Evolutionary conservation across 2,113 vertebrate genomes (phyloP).

Genomic region (Burhinus oedicnemus): DNA sequence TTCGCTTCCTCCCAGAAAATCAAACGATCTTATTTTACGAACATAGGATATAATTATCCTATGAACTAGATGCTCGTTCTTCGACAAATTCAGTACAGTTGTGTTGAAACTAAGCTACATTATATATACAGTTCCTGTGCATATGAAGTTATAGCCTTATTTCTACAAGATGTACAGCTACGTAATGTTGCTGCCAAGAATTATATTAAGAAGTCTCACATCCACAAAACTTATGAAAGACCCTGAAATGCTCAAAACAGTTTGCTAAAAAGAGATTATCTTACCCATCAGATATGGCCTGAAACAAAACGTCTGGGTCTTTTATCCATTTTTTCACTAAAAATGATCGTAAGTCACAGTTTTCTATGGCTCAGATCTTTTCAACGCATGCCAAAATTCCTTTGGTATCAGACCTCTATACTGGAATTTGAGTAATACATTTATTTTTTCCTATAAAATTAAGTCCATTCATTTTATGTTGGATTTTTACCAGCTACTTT

Average conservation of each 20-base stretch:
- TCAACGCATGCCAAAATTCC: neutral
- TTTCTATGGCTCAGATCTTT: neutral
- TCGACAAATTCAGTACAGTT: neutral
- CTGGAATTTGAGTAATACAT: neutral
- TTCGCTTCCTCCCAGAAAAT: constrained; percentile 32
- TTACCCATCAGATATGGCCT: neutral
- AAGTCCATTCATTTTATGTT: constrained; percentile 16
- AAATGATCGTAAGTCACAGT: neutral
- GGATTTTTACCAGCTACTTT: constrained; percentile 34
- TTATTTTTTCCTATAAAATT: neutral
- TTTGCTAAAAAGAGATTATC: neutral
- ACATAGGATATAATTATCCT: constrained; percentile 7
- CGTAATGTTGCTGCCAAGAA: neutral
- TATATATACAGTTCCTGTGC: neutral
- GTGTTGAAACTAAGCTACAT: neutral
- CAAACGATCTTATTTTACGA: neutral
- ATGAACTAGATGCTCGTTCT: neutral
- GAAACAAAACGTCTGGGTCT: neutral
- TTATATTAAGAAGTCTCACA: neutral
- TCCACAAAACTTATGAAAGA: neutral
- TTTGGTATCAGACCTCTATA: neutral
- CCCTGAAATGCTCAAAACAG: neutral
- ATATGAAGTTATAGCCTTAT: neutral
- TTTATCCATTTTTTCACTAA: neutral
- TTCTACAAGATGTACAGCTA: neutral